phyloP scores from a whole-genome alignment of 2,113 vertebrate species.

The Lophotis ruficrista region DNA sequence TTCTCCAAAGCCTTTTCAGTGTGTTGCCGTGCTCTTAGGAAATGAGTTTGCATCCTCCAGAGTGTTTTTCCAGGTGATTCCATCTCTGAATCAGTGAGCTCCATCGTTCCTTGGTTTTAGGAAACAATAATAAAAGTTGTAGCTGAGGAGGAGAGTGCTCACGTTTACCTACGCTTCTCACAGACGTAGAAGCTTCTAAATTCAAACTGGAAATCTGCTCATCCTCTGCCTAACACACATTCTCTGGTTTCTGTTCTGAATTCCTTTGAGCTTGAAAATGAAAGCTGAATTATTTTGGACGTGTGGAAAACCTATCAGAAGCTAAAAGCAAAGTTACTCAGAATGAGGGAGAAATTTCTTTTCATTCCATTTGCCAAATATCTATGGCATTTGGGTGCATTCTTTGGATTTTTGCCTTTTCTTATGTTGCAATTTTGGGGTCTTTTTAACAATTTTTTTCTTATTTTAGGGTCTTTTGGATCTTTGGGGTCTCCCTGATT shows the following conservation, averaged over 20 bases:
- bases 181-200: neutral
- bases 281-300: neutral
- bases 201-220: neutral
- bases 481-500: neutral
- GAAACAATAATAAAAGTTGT: neutral
- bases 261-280: neutral
- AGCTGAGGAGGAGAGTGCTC: neutral
- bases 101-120: neutral
- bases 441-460: neutral
- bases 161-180: neutral
- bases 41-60: neutral
- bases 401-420: neutral
- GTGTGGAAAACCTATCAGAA: neutral
- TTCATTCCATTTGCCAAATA: neutral
- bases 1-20: neutral
- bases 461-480: neutral
- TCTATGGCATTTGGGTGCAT: neutral
- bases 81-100: neutral
- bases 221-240: neutral
- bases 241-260: neutral
- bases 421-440: neutral
- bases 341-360: neutral
- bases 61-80: neutral
- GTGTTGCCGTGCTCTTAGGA: neutral
- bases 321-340: neutral